Evolutionary conservation across 2,113 vertebrate genomes (phyloP).

Genomic region (Balaeniceps rex): DNA sequence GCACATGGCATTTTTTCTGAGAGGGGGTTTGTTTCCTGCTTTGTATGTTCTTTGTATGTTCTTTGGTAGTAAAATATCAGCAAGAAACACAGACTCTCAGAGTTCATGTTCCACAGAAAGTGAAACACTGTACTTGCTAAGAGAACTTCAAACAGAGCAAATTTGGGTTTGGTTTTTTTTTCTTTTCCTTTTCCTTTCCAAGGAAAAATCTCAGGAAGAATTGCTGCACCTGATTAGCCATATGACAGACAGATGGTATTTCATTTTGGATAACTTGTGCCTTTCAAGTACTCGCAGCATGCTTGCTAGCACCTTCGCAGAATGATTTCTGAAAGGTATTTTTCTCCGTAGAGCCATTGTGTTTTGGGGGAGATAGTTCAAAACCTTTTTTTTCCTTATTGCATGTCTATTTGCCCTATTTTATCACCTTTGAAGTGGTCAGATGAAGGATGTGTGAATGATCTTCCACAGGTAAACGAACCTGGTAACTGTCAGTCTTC

Average conservation of each 20-base stretch:
- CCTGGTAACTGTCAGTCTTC: not conserved
- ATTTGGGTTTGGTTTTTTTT: rapidly evolving
- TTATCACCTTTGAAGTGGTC: not conserved
- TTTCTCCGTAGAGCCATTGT: not conserved
- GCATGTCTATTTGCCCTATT: not conserved
- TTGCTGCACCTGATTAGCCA: not conserved
- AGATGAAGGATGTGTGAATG: not conserved
- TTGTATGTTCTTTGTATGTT: not conserved
- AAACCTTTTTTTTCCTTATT: not conserved
- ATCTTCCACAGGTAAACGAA: not conserved
- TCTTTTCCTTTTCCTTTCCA: not conserved
- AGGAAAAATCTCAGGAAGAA: not conserved
- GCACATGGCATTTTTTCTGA: not conserved
- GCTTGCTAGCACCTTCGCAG: not conserved
- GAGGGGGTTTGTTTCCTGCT: not conserved
- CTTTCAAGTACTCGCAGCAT: not conserved
- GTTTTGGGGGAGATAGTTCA: not conserved
- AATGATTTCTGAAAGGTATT: not conserved
- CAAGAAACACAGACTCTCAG: not conserved
- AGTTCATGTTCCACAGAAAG: not conserved
- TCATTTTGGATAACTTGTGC: not conserved
- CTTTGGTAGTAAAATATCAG: not conserved
- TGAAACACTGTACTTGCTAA: not conserved
- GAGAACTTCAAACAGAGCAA: not conserved
- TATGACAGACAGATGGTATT: not conserved